Conservation (phyloP, 2,888 invertebrate species). For the Cylloceria caligata region DNA sequence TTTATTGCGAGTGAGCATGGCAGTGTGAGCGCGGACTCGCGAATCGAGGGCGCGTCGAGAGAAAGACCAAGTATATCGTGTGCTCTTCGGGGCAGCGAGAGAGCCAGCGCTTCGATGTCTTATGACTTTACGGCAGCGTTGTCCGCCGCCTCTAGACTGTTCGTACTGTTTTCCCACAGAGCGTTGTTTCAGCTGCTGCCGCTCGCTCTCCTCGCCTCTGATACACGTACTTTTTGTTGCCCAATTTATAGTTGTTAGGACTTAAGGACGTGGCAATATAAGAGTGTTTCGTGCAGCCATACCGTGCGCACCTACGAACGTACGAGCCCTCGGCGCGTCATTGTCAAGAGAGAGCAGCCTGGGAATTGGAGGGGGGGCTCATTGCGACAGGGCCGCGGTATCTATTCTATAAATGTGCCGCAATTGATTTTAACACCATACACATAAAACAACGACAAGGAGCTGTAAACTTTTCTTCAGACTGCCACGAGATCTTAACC, state of each 20-base stretch:
- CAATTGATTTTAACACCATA: constrained; percentile 78
- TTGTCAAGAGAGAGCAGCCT: constrained; percentile 14
- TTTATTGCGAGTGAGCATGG: constrained; percentile 57
- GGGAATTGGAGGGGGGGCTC: constrained; percentile 9
- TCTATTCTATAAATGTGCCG: constrained; percentile 76
- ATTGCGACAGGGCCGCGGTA: constrained; percentile 26
- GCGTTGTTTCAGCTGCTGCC: constrained; percentile 6
- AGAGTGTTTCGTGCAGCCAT: constrained; percentile 2
- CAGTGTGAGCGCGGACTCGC: constrained; percentile 21
- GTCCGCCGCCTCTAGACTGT: constrained; percentile 63
- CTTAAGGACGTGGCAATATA: constrained; percentile 74
- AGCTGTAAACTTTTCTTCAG: constrained; percentile 69
- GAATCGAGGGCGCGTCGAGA: constrained; percentile 45
- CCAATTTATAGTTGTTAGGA: constrained; percentile 81
- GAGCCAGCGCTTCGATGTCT: constrained; percentile 61
- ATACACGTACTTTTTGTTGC: constrained; percentile 70
- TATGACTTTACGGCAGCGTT: constrained; percentile 80
- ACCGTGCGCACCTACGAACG: not conserved
- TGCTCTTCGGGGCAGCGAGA: no score
- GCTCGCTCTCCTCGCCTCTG: constrained; percentile 55
- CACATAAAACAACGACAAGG: constrained; percentile 71
- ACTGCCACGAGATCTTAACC: constrained; percentile 29
- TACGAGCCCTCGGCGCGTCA: not conserved
- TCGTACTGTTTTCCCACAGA: constrained; percentile 53
- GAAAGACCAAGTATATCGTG: constrained; percentile 44